These are phyloP conservation scores for Cassiopea andromeda DNA, from an alignment of 30 jellyfish, hydroid and myxozoan genomes.

Conservation along the genomic window DNA sequence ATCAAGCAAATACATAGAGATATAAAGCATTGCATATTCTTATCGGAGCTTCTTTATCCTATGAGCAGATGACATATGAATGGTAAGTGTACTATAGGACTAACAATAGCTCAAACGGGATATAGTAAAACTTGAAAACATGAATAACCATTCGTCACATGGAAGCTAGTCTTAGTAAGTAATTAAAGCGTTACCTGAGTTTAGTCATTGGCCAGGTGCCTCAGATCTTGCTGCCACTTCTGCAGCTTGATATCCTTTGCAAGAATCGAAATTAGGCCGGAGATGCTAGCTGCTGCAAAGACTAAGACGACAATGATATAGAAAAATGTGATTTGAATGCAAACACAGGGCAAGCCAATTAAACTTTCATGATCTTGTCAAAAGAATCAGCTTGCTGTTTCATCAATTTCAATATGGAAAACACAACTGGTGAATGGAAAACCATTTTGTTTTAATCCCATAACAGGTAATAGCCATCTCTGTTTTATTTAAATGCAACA, in stretches of 20 bases:
- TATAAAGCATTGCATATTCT: no score
- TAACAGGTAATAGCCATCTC: slow-evolving; percentile 22
- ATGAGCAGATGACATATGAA: no score
- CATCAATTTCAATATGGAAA: slow-evolving; percentile 1
- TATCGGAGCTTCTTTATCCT: no score
- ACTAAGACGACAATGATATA: neutral
- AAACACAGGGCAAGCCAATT: slow-evolving; percentile 49
- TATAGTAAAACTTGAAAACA: no score
- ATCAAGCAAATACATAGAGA: no score
- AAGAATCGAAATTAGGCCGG: neutral
- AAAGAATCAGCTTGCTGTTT: slow-evolving; percentile 22
- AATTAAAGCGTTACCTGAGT: no score
- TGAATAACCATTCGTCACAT: no score
- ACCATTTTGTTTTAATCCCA: slow-evolving; percentile 28
- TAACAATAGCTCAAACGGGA: no score
- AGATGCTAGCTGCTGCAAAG: neutral
- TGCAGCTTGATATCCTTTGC: neutral
- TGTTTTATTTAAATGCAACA: neutral
- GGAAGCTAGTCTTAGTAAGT: no score
- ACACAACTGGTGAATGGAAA: slow-evolving; percentile 25
- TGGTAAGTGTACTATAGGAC: no score
- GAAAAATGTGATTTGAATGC: slow-evolving; percentile 28
- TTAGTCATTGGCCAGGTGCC: no score
- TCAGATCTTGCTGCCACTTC: no score
- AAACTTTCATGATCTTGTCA: slow-evolving; percentile 50